Base-by-base conservation (phyloP, 1,140 invertebrate genomes). In the Phocides pigmalion region DNA sequence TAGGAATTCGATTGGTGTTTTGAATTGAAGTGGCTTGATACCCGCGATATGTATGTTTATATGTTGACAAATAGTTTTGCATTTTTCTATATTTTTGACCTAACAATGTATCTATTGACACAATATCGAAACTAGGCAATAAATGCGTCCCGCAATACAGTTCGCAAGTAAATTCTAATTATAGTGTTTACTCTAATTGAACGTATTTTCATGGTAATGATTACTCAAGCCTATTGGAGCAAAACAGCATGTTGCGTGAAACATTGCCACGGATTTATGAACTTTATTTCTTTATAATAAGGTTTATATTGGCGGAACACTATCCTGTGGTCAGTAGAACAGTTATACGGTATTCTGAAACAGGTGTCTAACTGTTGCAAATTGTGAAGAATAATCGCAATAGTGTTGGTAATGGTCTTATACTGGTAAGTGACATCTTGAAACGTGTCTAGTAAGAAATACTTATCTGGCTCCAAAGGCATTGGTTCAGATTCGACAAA, bases 181-280 rank as follows among this genome's bases (percentile, higher is more conserved):
- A 77, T 62, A 64, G 67, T 74, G 59, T 66, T 77, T 72, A 72
- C 65, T 67, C 64, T 70, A 74, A 74, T 68, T 77, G 56, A 70
- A 59, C 66, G 53, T 66, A 63, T 19, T 58, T 66, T 59, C 67
- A 73, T 73, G 58, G 62, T 71, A 70, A 72, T 68, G 68, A 68
- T 77, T 70, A 68, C 47, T 68, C 42, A 70, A 68, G 19, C 69
- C 66, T 46, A 77, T 74, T 74, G 69, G 72, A 72, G 69, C 72
- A 47, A 39, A 66, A 53, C 49, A 19, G 51, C 16, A 59, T 62
- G 46, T 42, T 64, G 53, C 28, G 17, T 37, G 41, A 11, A 46
- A 53, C 44, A n/a, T 28, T 64, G 51, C 47, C 12, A 12, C 44
- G 37, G 49, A 9, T 70, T 42, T 71, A 50, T 66, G 28, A 41